Percentiles rank a stretch among this genome's conserved stretches.
Conservation (phyloP, 1,140 invertebrate genomes). For the Macrobrachium nipponense region DNA sequence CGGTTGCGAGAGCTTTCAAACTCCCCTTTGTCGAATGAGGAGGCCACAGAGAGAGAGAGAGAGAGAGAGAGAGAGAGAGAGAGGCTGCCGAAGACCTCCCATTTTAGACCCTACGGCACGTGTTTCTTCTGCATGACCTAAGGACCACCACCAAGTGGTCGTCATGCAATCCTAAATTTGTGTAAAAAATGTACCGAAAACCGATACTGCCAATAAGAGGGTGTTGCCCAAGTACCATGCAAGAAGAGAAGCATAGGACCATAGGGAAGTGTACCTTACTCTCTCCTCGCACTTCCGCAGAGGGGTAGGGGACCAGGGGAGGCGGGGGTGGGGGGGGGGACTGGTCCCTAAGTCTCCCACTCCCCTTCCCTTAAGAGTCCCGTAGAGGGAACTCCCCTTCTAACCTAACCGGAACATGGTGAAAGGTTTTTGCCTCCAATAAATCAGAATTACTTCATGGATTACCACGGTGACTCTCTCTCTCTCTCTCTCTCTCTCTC, state of each 20-base stretch:
- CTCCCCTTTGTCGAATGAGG: too few species aligned
- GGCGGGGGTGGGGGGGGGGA: background rate
- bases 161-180: slow-evolving; percentile 41
- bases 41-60: too few species aligned
- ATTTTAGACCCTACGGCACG: too few species aligned
- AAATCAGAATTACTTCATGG: too few species aligned
- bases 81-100: too few species aligned
- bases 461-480: too few species aligned
- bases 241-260: background rate
- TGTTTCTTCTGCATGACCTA: slow-evolving; percentile 7
- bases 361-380: background rate
- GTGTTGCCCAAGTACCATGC: slow-evolving; percentile 17
- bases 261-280: background rate
- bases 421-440: too few species aligned
- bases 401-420: too few species aligned
- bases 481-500: too few species aligned
- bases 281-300: background rate
- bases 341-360: too few species aligned
- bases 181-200: slow-evolving; percentile 48
- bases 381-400: background rate
- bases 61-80: too few species aligned
- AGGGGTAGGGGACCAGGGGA: background rate
- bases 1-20: too few species aligned
- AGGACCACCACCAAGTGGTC: background rate
- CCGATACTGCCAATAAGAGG: slow-evolving; percentile 41